These are phyloP conservation scores for Torymus auratus DNA, from an alignment of 2,888 invertebrate genomes.

Conservation along the genomic window DNA sequence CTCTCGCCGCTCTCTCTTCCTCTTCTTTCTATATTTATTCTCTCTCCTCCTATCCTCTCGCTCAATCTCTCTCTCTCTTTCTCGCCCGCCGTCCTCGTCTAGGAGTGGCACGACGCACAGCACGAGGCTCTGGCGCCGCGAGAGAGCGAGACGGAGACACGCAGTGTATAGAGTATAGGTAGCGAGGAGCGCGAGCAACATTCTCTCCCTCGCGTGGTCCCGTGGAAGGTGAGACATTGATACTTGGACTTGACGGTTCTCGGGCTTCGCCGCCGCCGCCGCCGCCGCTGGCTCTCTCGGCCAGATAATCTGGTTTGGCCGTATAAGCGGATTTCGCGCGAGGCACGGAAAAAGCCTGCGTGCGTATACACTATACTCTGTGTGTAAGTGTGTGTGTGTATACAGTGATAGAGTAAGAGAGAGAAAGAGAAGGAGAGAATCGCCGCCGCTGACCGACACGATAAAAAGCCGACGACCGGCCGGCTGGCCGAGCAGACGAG, in stretches of 20 bases:
- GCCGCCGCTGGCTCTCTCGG: neutral
- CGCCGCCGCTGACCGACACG: constrained; percentile 73
- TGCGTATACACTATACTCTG: neutral
- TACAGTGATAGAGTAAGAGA: constrained; percentile 32
- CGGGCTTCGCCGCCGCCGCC: constrained; percentile 40
- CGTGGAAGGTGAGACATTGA: constrained; percentile 53
- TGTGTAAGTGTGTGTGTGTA: no score
- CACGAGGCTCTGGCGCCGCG: constrained; percentile 22
- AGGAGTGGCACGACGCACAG: constrained; percentile 49
- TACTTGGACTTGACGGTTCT: constrained; percentile 52
- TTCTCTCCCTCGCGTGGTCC: constrained; percentile 15
- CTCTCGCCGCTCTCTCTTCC: constrained; percentile 32
- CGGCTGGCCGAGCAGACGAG: constrained; percentile 64
- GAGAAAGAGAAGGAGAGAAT: constrained; percentile 40
- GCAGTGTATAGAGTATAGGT: constrained; percentile 5
- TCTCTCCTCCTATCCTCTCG: neutral
- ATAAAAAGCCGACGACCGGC: constrained; percentile 77
- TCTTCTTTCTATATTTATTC: constrained; percentile 1
- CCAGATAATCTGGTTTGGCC: constrained; percentile 43
- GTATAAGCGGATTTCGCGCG: constrained; percentile 53
- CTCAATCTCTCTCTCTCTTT: neutral
- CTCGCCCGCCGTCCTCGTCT: neutral
- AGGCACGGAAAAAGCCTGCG: neutral
- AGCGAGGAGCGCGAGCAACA: neutral
- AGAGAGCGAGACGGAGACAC: no score